Evolutionary conservation across 1,140 invertebrate genomes (phyloP), one percentile per base, ranked within the genome.

Genomic region (Adelges cooleyi): DNA sequence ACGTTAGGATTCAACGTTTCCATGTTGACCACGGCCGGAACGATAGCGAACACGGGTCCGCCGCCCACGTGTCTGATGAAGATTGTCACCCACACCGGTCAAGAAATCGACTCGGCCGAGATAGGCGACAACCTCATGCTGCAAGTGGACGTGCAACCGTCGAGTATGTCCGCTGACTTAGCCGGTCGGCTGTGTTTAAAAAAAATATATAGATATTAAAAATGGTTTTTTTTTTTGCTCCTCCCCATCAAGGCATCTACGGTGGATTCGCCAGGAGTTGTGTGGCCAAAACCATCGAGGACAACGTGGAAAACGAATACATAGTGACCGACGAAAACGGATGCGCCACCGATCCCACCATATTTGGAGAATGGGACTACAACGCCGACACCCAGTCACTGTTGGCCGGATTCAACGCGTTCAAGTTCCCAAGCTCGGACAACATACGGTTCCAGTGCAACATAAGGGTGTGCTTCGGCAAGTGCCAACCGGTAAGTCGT

Each of bases 361-460:
- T 95, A 71, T 95, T 95, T 71, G 90, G 90, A 17, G 90, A 95
- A 73, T 95, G 92, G 92, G 85, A 90, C 69, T 85, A 90, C 68
- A 89, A 90, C 72, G 80, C 85, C 5, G 87, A 90, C 36, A 86
- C 85, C 11, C 87, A 89, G 73, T 83, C 87, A 11, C 75, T 95
- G 20, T 78, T 87, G 71, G 91, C 91, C 42, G 83, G 85, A 67
- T 95, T 96, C 74, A 93, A 93, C 74, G 92, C 92, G 4, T 96
- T 96, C 74, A 95, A 96, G 74, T 96, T 96, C 82, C 92, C 92
- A 0, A 90, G 87, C 67, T 92, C 89, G 71, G 92, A 94, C 71
- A 94, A 92, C 72, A 91, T 95, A 70, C 79, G 90, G 75, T 95
- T 95, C 87, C 91, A 95, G 75, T 95, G 92, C 74, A 95, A 94